Conservation (phyloP, 2,113 vertebrate genomes). For the Orycteropus afer region DNA sequence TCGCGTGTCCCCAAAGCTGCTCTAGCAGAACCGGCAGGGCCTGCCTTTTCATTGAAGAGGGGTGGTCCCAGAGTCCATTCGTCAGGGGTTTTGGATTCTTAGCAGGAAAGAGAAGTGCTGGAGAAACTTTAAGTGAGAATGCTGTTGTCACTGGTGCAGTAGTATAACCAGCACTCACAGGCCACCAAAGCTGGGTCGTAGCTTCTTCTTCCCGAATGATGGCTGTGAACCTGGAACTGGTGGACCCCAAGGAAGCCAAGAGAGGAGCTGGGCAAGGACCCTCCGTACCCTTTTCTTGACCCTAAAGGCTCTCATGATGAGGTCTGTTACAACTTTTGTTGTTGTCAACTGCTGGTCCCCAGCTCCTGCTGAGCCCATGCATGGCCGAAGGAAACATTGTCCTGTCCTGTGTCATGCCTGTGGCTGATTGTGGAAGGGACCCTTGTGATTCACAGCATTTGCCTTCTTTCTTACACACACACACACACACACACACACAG, state of each 20-base stretch:
- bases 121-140: conserved; percentile 44
- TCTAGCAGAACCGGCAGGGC: neutral
- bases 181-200: accelerated
- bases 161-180: neutral
- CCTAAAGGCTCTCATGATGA: accelerated
- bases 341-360: neutral
- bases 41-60: neutral
- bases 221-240: neutral
- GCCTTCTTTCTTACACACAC: no score
- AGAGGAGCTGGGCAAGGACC: neutral
- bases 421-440: neutral
- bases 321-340: neutral
- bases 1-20: neutral
- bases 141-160: neutral
- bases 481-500: no score
- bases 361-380: neutral
- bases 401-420: neutral
- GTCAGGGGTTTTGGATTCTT: conserved; percentile 41
- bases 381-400: neutral
- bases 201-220: neutral
- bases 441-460: no score
- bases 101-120: conserved; percentile 15
- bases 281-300: neutral
- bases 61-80: neutral
- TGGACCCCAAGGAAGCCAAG: neutral